Conservation (phyloP, 2,888 invertebrate genomes). For the Trissoscelio sp. region DNA sequence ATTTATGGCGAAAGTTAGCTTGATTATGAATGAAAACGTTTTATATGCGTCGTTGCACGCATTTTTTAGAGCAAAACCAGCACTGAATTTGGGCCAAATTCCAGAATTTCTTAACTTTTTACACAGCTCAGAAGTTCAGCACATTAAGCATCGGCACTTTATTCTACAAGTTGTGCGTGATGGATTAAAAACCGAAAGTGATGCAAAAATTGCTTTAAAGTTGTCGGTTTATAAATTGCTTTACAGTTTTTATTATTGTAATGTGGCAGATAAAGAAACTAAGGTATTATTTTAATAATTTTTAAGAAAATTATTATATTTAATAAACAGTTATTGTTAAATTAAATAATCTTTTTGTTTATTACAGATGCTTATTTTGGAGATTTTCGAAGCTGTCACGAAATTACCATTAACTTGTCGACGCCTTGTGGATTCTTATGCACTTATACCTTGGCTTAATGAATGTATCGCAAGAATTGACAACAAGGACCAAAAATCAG, state of each 20-base stretch:
- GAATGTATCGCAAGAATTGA: slow-evolving; percentile 73
- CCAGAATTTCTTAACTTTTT: slow-evolving; percentile 95
- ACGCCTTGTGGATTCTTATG: slow-evolving; percentile 88
- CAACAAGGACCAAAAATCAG: neutral
- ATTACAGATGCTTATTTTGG: slow-evolving; percentile 85
- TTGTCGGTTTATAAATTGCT: slow-evolving; percentile 91
- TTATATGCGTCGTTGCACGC: slow-evolving; percentile 91
- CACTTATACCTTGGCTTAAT: slow-evolving; percentile 89
- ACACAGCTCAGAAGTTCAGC: slow-evolving; percentile 90
- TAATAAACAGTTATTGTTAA: slow-evolving; percentile 4
- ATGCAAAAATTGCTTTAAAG: slow-evolving; percentile 89
- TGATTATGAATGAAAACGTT: slow-evolving; percentile 89
- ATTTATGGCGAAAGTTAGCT: slow-evolving; percentile 89
- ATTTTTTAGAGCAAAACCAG: slow-evolving; percentile 91
- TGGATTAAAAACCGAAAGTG: slow-evolving; percentile 90
- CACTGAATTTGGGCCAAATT: slow-evolving; percentile 90
- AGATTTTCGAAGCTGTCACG: slow-evolving; percentile 86
- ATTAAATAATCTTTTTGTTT: neutral
- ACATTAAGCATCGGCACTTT: slow-evolving; percentile 89
- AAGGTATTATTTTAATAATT: slow-evolving; percentile 82
- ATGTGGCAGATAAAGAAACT: slow-evolving; percentile 86
- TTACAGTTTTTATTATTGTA: slow-evolving; percentile 88
- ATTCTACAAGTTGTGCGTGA: slow-evolving; percentile 90
- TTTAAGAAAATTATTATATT: slow-evolving; percentile 22
- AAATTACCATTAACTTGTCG: slow-evolving; percentile 87